These are phyloP conservation scores for Ridgeia piscesae DNA, from an alignment of 1,140 invertebrate genomes.

Conservation along the genomic window DNA sequence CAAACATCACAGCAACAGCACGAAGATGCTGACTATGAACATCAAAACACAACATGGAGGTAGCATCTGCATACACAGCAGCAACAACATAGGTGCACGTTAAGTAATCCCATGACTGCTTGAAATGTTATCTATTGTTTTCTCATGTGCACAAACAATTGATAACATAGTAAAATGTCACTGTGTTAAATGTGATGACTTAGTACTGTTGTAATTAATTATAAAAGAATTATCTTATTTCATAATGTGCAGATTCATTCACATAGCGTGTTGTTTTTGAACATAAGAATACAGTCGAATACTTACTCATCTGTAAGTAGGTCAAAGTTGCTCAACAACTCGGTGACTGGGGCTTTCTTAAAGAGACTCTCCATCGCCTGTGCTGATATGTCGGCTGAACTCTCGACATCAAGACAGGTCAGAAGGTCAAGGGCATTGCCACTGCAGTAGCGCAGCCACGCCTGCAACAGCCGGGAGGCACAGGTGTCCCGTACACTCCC, in stretches of 20 bases:
- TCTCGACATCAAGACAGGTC: constrained; percentile 67
- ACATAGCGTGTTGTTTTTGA: background rate
- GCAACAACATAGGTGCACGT: background rate
- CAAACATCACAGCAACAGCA: too few relatives aligned
- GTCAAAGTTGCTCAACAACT: constrained; percentile 54
- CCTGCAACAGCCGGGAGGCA: constrained; percentile 58
- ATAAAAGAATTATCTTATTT: too few relatives aligned
- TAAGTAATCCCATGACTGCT: background rate
- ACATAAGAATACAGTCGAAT: background rate
- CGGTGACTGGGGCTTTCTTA: constrained; percentile 42
- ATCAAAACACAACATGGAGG: constrained; percentile 60
- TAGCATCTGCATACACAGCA: constrained; percentile 39
- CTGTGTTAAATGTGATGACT: background rate
- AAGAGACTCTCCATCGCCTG: constrained; percentile 59
- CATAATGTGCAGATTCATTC: too few relatives aligned
- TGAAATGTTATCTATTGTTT: background rate
- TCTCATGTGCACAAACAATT: background rate
- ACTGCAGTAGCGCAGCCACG: constrained; percentile 68
- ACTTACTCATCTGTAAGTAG: constrained; percentile 56
- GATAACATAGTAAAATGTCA: background rate
- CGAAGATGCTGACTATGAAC: too few relatives aligned
- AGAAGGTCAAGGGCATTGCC: constrained; percentile 67
- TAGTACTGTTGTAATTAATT: background rate
- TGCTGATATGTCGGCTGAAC: constrained; percentile 53
- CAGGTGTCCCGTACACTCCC: constrained; percentile 51